Evolutionary conservation across 2,888 invertebrate species (phyloP), one percentile per base, ranked within the genome.

Genomic region (Calameuta filiformis): DNA sequence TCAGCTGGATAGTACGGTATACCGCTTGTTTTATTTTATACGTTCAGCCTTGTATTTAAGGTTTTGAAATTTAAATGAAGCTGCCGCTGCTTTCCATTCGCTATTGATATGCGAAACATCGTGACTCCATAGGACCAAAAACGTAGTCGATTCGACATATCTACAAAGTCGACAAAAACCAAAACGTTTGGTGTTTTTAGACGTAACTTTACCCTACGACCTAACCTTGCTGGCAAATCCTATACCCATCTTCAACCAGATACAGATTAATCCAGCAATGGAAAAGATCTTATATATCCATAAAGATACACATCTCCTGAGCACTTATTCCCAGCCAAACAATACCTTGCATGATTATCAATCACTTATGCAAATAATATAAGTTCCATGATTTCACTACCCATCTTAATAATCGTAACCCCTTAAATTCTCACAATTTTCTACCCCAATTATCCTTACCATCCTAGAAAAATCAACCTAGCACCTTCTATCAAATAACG

Each of bases 31-130:
- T 86, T 87, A 88, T 88, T 87, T 87, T 87, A 86, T 85, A 87
- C 86, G 83, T 84, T 85, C 87, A 87, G 88, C 84, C 86, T 87
- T 85, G 87, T 86, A 87, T 87, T 87, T 86, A 86, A 87, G 84
- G 85, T 88, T 88, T 88, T 88, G 85, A 88, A 88, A 87, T 88
- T 88, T 87, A 88, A 88, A 88, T 87, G 87, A 86, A 84, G 80
- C 85, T 83, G 82, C 84, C 83, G 79, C 85, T 82, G 35, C 71
- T 75, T 77, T 76, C 80, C 87, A 86, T 87, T 85, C 87, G 85
- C 86, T 84, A 87, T 88, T 88, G 88, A 88, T 88, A 88, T 88
- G 87, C 87, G 87, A 86, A 87, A 88, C 87, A 87, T 86, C 82
- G n/a, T 34, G 35, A 11, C 6, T 31, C 4, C 31, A 34, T 31